phyloP scores from a whole-genome alignment of 2,888 invertebrate genomes.

The Epirrhoe alternata region DNA sequence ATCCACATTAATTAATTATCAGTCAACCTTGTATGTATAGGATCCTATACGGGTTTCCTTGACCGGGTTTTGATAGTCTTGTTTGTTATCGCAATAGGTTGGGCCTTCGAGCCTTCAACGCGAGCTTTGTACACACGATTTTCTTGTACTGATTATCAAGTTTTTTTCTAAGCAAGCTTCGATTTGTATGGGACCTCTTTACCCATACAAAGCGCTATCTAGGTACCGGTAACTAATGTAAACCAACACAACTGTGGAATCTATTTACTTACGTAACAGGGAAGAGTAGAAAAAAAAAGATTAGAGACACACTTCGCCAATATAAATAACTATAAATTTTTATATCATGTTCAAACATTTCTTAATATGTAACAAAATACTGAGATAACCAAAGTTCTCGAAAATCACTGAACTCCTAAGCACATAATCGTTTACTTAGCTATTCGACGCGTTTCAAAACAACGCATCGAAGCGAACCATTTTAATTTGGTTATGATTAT shows the following conservation, averaged over 20 bases:
- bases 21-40: conserved; percentile 36
- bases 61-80: conserved; percentile 17
- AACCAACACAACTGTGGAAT: too few relatives aligned
- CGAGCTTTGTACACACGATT: not conserved
- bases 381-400: not conserved
- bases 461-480: conserved; percentile 13
- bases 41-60: conserved; percentile 27
- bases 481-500: conserved; percentile 18
- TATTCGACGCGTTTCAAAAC: conserved; percentile 6
- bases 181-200: too few relatives aligned
- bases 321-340: not conserved
- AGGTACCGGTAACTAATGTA: too few relatives aligned
- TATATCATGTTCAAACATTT: not conserved
- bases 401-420: not conserved
- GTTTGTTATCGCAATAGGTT: not conserved
- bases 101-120: not conserved
- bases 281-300: too few relatives aligned
- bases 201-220: too few relatives aligned
- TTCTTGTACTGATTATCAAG: not conserved
- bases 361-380: not conserved
- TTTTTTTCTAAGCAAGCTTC: too few relatives aligned
- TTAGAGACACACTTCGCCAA: too few relatives aligned
- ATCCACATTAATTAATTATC: conserved; percentile 55
- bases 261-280: too few relatives aligned
- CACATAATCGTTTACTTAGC: conserved; percentile 5